Evolutionary conservation across 2,888 invertebrate genomes (phyloP).

Genomic region (Blera fallax): DNA sequence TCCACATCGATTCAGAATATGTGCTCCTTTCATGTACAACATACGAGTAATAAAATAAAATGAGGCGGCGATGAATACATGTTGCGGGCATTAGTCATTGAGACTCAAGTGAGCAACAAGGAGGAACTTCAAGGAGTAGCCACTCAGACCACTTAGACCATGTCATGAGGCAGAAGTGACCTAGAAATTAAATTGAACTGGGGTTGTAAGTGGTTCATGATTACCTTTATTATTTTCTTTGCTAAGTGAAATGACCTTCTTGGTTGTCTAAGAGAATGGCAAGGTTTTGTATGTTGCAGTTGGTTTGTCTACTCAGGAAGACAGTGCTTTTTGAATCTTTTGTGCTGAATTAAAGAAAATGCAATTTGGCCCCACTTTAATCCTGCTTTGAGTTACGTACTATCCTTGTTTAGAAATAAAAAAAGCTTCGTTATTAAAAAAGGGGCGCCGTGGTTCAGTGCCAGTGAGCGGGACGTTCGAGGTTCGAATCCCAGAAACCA

Average conservation of each 20-base stretch:
- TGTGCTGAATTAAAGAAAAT: too few relatives aligned
- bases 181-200: constrained; percentile 57
- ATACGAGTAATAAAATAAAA: constrained; percentile 13
- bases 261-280: background rate
- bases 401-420: too few relatives aligned
- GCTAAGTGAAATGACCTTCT: background rate
- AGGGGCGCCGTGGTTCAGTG: too few relatives aligned
- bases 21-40: constrained; percentile 30
- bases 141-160: constrained; percentile 49
- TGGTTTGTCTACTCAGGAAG: background rate
- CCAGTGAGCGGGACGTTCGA: too few relatives aligned
- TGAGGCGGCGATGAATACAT: constrained; percentile 38
- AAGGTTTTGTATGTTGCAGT: background rate
- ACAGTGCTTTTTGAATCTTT: background rate
- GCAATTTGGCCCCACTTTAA: too few relatives aligned
- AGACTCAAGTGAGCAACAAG: constrained; percentile 43
- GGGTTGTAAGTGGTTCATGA: constrained; percentile 59
- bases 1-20: constrained; percentile 35
- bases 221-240: constrained; percentile 28
- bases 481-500: too few relatives aligned
- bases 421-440: too few relatives aligned
- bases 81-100: constrained; percentile 57
- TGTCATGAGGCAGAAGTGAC: constrained; percentile 59
- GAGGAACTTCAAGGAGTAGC: constrained; percentile 41
- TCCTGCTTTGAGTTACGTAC: too few relatives aligned